Evolutionary conservation across 2,797 vertebrate genomes (phyloP).

Genomic region (Pangasius mekongensis): DNA sequence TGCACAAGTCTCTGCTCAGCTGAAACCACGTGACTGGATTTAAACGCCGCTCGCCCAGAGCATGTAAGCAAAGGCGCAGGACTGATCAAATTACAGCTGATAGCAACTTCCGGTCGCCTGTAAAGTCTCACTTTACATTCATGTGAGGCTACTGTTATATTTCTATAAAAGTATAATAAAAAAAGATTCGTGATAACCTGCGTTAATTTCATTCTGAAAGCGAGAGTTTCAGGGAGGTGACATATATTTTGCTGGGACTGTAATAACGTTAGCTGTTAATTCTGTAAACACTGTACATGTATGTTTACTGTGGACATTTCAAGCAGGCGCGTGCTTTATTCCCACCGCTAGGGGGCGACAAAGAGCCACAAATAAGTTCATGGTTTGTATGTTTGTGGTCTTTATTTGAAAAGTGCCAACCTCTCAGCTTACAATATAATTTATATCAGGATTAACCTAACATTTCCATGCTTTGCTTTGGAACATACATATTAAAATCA

Average conservation of each 20-base stretch:
- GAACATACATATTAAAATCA: neutral
- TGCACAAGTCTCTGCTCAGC: neutral
- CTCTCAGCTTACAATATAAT: neutral
- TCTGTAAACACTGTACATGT: neutral
- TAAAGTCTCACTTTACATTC: neutral
- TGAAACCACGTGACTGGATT: neutral
- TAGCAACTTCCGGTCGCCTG: neutral
- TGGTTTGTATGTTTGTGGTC: neutral
- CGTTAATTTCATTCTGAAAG: too few relatives aligned
- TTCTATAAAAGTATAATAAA: too few relatives aligned
- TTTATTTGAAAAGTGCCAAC: neutral
- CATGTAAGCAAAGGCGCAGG: neutral
- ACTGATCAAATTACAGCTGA: neutral
- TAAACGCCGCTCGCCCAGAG: neutral
- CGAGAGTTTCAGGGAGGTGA: too few relatives aligned
- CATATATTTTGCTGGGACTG: neutral
- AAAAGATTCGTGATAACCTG: too few relatives aligned
- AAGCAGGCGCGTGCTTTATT: neutral
- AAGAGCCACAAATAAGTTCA: constrained; percentile 16
- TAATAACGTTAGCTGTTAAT: neutral
- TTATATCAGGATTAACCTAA: neutral
- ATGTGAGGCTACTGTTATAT: neutral
- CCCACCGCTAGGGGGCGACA: constrained; percentile 30
- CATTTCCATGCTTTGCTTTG: neutral
- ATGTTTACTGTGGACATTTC: neutral